A percentile compares a stretch with the other conserved stretches of the same genome.
These are phyloP conservation scores for Caenorhabditis panamensis DNA, from an alignment of 2,888 invertebrate species.

Conservation along the genomic window DNA sequence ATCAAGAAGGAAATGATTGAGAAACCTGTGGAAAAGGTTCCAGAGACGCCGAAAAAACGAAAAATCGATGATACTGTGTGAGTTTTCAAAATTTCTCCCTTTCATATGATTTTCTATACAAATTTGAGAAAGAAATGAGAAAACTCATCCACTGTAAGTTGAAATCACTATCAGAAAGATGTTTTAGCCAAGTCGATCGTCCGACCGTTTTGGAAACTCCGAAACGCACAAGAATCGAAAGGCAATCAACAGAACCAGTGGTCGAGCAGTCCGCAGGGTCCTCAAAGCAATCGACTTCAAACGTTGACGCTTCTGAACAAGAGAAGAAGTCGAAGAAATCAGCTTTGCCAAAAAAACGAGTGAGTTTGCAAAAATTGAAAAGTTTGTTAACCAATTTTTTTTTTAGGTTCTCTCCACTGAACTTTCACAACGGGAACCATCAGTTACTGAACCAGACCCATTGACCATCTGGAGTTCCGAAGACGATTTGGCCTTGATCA, in stretches of 20 bases:
- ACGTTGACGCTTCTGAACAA: too few relatives aligned
- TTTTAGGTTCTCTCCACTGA: conserved; percentile 1
- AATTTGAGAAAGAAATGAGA: too few relatives aligned
- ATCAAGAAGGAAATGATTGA: not conserved
- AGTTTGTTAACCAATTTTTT: not conserved
- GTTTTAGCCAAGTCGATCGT: conserved; percentile 10
- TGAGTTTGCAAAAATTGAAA: not conserved
- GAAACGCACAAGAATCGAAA: too few relatives aligned
- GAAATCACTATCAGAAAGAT: too few relatives aligned
- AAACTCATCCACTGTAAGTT: too few relatives aligned
- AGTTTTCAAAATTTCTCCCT: conserved; percentile 10
- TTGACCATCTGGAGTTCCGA: conserved; percentile 92
- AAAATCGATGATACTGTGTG: conserved; percentile 11
- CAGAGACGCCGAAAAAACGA: conserved; percentile 11
- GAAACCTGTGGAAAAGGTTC: not conserved
- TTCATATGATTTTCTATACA: too few relatives aligned
- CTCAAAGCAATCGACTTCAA: not conserved
- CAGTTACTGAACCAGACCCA: conserved; percentile 12
- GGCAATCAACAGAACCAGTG: not conserved
- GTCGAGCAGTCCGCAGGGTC: not conserved
- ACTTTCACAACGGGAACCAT: conserved; percentile 9
- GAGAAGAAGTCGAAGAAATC: not conserved
- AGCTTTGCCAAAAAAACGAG: not conserved
- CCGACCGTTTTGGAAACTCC: not conserved
- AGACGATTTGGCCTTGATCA: conserved; percentile 94